Percentiles rank a stretch among this genome's conserved stretches.
Conservation (phyloP, 2,888 invertebrate species). For the Abrostola tripartita region DNA sequence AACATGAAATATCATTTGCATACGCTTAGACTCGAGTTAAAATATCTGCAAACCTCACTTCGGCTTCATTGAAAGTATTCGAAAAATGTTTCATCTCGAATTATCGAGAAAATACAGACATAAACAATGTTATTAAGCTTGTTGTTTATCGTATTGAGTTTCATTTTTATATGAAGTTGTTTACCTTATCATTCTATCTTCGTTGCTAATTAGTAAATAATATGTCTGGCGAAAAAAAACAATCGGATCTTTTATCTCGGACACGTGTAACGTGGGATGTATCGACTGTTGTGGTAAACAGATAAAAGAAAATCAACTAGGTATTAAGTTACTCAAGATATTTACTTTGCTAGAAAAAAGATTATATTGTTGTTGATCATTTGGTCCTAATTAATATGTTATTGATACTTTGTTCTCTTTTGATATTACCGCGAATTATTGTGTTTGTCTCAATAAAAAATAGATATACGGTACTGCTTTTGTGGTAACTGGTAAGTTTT, state of each 20-base stretch:
- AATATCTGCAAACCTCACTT: too few species aligned
- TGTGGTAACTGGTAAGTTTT: too few species aligned
- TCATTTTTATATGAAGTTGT: conserved; percentile 28
- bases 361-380: background rate
- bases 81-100: conserved; percentile 12
- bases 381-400: too few species aligned
- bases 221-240: conserved; percentile 19
- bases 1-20: too few species aligned
- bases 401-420: too few species aligned
- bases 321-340: conserved; percentile 1
- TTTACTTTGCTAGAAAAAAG: background rate
- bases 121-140: conserved; percentile 29
- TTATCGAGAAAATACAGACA: conserved; percentile 32
- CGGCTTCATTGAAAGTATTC: too few species aligned
- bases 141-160: conserved; percentile 32
- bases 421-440: too few species aligned
- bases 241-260: conserved; percentile 1
- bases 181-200: conserved; percentile 20
- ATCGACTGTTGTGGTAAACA: background rate
- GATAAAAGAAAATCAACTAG: conserved; percentile 5
- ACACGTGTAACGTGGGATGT: conserved; percentile 16
- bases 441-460: too few species aligned
- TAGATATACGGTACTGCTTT: too few species aligned
- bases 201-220: conserved; percentile 39
- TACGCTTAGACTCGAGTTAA: too few species aligned